Evolutionary conservation across 2,888 invertebrate species (phyloP), one percentile per base, ranked within the genome.

Genomic region (Melanophora roralis): DNA sequence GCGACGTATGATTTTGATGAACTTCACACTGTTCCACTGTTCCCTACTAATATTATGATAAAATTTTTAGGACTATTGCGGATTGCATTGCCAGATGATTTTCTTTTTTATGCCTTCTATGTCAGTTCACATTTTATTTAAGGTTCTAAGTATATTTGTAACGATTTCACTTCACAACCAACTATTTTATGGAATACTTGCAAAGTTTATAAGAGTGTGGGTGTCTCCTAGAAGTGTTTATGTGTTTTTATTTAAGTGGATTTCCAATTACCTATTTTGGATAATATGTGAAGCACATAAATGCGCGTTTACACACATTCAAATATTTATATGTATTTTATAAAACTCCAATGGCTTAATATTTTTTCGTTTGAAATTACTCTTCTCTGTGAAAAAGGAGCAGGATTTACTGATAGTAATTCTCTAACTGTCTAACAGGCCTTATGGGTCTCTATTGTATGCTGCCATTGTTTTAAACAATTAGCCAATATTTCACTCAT

Each of bases 391-490:
- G 3, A 51, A 53, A 21, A 43, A 53, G 43, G 51, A 8, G 34
- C 36, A 53, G 53, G 53, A 21, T 27, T 1, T n/a, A n/a, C n/a
- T n/a, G n/a, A n/a, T n/a, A n/a, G n/a, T n/a, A n/a, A n/a, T n/a
- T n/a, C 55, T 51, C 49, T 16, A 2, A 8, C 11, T 47, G 49
- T 5, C 34, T 68, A n/a, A n/a, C n/a, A n/a, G 27, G 3, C 32
- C 21, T 49, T 12, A 14, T 34, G 4, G 8, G 36, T 32, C 43
- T 14, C 45, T 68, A 34, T 73, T 68, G 68, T 40, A 38, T 16
- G 47, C 19, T 72, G 75, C 55, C 83, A 83, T 84, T 84, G 83
- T 83, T 84, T 79, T 82, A 83, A 83, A 84, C 82, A 84, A 84
- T 84, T 83, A 84, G 83, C 80, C 81, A 75, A 80, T 80, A 76